Conservation (phyloP, 2,797 vertebrate species). For the Lagorchestes hirsutus region DNA sequence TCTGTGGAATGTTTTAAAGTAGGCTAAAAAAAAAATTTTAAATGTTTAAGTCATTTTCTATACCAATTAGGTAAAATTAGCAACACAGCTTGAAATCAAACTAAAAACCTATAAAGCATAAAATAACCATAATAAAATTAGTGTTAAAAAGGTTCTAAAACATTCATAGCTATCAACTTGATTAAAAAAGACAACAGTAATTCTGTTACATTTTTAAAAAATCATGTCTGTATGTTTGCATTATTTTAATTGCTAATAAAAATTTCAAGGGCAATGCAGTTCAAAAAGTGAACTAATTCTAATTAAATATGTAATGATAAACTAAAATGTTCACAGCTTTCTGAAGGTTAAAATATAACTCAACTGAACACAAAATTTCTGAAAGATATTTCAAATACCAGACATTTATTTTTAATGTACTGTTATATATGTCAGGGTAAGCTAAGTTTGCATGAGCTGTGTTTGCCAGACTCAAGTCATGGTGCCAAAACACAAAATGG, state of each 20-base stretch:
- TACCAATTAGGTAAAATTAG: not conserved
- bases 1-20: not conserved
- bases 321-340: not conserved
- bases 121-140: not conserved
- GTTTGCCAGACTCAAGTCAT: not conserved
- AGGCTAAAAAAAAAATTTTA: not conserved
- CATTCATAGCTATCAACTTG: not conserved
- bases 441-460: not conserved
- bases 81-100: not conserved
- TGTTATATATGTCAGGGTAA: not conserved
- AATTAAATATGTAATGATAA: not conserved
- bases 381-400: not conserved
- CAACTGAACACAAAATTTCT: not conserved
- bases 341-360: not conserved
- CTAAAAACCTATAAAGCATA: not conserved
- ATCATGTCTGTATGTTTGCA: not conserved
- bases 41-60: not conserved
- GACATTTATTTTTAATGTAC: not conserved
- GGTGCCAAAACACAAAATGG: not conserved
- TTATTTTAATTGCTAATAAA: not conserved
- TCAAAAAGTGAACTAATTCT: not conserved
- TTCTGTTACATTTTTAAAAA: not conserved
- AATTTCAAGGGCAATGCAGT: not conserved
- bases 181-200: constrained; percentile 23
- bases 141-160: constrained; percentile 2